Evolutionary conservation across 2,888 invertebrate species (phyloP).

Genomic region (Drymonia ruficornis): DNA sequence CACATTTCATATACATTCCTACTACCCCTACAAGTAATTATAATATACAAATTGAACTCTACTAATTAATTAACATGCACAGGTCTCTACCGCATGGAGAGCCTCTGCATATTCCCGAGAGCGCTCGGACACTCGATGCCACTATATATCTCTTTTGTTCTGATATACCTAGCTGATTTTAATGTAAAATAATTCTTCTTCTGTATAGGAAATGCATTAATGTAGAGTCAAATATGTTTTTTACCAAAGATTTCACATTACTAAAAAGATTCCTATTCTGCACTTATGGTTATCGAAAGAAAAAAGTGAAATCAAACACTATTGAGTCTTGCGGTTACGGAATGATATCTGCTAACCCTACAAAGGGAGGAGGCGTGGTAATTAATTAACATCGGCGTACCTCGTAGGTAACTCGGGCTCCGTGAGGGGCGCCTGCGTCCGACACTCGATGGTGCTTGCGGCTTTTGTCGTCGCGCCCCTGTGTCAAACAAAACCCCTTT

Average conservation of each 20-base stretch:
- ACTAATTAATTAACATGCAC: background rate
- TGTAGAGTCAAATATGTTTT: no score
- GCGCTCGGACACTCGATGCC: background rate
- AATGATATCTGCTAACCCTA: background rate
- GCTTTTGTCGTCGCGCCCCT: constrained; percentile 30
- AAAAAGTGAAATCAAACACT: background rate
- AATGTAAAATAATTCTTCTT: no score
- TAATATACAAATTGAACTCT: background rate
- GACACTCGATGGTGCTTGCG: constrained; percentile 40
- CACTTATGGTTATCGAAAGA: no score
- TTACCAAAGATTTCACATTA: no score
- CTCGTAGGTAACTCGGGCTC: constrained; percentile 6
- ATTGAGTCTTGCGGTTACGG: background rate
- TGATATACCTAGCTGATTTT: no score
- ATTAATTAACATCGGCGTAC: constrained; percentile 16
- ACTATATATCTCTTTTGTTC: background rate
- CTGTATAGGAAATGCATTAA: no score
- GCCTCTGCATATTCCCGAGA: background rate
- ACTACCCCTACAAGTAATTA: no score
- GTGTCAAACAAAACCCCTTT: constrained; percentile 30
- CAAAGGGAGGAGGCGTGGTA: constrained; percentile 1
- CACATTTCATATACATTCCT: no score
- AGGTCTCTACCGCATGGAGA: background rate
- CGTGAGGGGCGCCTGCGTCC: constrained; percentile 19
- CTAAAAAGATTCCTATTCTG: no score